phyloP scores from a whole-genome alignment of 2,113 vertebrate genomes.

The Anolis sagrei region DNA sequence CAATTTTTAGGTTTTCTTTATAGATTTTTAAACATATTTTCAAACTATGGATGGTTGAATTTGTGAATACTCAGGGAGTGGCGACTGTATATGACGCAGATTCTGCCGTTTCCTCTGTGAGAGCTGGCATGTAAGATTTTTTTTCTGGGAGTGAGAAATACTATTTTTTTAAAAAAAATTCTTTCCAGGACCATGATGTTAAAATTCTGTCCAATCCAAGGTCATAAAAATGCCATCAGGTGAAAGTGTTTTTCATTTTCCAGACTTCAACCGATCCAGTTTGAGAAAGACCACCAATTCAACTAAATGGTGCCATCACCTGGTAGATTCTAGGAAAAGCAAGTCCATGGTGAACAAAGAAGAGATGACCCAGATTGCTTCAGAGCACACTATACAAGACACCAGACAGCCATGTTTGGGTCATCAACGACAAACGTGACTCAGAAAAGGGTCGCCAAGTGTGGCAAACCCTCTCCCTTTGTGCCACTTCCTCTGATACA shows the following conservation, averaged over 20 bases:
- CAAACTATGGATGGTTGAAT: too few relatives aligned
- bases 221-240: neutral
- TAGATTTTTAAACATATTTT: too few relatives aligned
- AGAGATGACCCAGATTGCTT: too few relatives aligned
- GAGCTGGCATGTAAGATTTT: neutral
- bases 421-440: neutral
- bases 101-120: neutral
- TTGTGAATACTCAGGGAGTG: too few relatives aligned
- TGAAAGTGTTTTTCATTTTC: neutral
- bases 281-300: neutral
- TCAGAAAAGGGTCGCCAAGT: neutral
- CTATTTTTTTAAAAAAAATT: too few relatives aligned
- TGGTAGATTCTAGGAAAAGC: constrained; percentile 44
- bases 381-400: neutral
- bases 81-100: too few relatives aligned
- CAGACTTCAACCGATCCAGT: neutral
- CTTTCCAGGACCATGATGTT: neutral
- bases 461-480: neutral
- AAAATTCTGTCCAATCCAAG: neutral
- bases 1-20: too few relatives aligned
- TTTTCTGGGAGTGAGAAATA: neutral
- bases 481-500: neutral
- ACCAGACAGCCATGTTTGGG: fast-evolving
- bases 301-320: constrained; percentile 56
- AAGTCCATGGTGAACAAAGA: neutral